Base-by-base conservation (phyloP, 2,888 invertebrate species). In the Troides oblongomaculatus region DNA sequence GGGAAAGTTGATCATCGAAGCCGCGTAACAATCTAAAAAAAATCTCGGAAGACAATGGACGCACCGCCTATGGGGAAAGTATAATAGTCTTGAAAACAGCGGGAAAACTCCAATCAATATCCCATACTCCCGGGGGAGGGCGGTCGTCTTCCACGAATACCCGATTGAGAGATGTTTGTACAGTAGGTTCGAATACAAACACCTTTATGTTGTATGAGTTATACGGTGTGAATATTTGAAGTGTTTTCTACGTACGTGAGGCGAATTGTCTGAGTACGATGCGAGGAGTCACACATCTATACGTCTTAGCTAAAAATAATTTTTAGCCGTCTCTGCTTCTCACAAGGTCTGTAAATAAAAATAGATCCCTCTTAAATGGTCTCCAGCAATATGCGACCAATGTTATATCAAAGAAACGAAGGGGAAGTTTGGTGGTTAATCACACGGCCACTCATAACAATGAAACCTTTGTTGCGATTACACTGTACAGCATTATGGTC, bases 61-160 rank as follows among this genome's bases (percentile, higher is more conserved):
- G 73, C 74, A 68, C 77, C 74, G 79, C 77, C 77, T 75, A 77
- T 70, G 71, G 81, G 79, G 83, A 77, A 74, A 75, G 75, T 74
- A 81, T 85, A 84, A 85, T 86, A 86, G 85, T 86, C 87, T 87
- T 86, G 84, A 87, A 85, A 86, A 85, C 81, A 83, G 81, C 78
- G 84, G 81, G 79, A 81, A 81, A 85, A 85, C 72, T 85, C 84
- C 87, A 86, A 86, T 86, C 87, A 87, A 87, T 87, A 86, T 81
- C 67, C 70, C 80, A 78, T 79, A 78, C 78, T 79, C 86, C 78
- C 82, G n/a, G 3, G 83, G 82, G 85, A 81, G 65, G 46, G 57
- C 66, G 68, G 72, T 69, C 62, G 58, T 60, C 63, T 36, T 56
- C 69, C 56, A 21, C 69, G 69, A 69, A 69, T 69, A 64, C 69